Base-by-base conservation (phyloP, 2,797 vertebrate genomes). In the Artibeus jamaicensis region DNA sequence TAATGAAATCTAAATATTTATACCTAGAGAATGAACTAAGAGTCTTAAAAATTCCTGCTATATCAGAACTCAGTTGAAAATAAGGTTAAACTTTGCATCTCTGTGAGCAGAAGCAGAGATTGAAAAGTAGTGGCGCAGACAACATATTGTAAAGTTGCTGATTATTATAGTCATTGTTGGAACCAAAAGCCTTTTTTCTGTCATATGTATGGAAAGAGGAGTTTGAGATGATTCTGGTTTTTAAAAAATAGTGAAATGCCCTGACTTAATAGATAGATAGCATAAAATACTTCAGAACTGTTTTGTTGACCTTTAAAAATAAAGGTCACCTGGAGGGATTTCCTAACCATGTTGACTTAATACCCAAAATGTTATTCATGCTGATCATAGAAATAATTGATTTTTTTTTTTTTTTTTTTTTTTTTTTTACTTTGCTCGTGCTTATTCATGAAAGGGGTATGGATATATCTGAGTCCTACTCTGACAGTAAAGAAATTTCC, bases 271-370 rank as follows among this genome's bases (percentile, higher is more conserved):
- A 81, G 50, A 24, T 74, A 81, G 50, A 21, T 74, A n/a, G 59
- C 15, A 65, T 65, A 65, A 82, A 18, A 92, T 86, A 81, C 67
- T 89, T 70, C 29, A 89, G 81, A 86, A 74, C 10, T 77, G 24
- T 59, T 96, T 81, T 79, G 10, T 82, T 93, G 78, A 88, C 21
- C 26, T 92, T 90, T 91, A 50, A 91, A 95, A 94, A 74, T 53
- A 59, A 94, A 19, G 94, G n/a, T 39, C 29, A 84, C 37, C 22
- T 87, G 10, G 55, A 24, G 29, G 68, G 39, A 76, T 86, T 89
- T 24, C 46, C 22, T 95, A 55, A 55, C 42, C 19, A 16, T 15
- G 2, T 70, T 83, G 37, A 88, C 32, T 91, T 95, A 78, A 70
- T 55, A 44, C 37, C 53, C 9, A 67, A 5, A 34, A 34, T 86